Conservation (phyloP, 2,888 invertebrate species). For the Flabesymbios commensalis region DNA sequence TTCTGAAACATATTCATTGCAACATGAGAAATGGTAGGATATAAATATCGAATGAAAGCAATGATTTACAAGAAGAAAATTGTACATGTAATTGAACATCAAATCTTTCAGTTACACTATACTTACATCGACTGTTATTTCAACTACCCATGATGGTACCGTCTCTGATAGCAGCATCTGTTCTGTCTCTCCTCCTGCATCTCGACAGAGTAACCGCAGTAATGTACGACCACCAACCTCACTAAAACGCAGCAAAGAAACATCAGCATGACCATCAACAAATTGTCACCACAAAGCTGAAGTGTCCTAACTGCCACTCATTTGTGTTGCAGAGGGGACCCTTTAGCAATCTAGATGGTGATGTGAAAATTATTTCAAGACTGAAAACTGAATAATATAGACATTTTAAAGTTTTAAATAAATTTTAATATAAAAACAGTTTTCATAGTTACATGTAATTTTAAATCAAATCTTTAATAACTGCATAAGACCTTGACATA, state of each 20-base stretch:
- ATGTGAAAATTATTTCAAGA: neutral
- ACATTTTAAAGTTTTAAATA: too few species aligned
- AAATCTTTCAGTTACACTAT: neutral
- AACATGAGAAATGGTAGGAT: too few species aligned
- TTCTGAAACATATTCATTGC: conserved; percentile 60
- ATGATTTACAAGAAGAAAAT: neutral
- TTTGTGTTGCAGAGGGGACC: conserved; percentile 12
- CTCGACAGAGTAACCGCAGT: conserved; percentile 84
- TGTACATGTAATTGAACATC: neutral
- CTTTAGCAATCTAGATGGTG: neutral
- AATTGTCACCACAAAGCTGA: too few species aligned
- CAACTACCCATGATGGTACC: conserved; percentile 93
- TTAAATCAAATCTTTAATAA: too few species aligned
- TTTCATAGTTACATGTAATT: too few species aligned
- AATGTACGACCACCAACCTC: conserved; percentile 88
- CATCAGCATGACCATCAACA: too few species aligned
- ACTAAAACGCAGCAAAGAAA: conserved; percentile 65
- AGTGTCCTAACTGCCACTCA: too few species aligned
- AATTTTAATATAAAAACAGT: too few species aligned
- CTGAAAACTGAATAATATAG: neutral
- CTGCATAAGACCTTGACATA: too few species aligned
- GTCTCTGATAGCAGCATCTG: conserved; percentile 88
- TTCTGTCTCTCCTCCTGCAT: conserved; percentile 94
- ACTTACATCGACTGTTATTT: conserved; percentile 85
- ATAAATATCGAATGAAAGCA: neutral